Percentiles rank a stretch among this genome's conserved stretches.
Evolutionary conservation across 2,797 vertebrate genomes (phyloP).

Genomic region (Pagetopsis macropterus): DNA sequence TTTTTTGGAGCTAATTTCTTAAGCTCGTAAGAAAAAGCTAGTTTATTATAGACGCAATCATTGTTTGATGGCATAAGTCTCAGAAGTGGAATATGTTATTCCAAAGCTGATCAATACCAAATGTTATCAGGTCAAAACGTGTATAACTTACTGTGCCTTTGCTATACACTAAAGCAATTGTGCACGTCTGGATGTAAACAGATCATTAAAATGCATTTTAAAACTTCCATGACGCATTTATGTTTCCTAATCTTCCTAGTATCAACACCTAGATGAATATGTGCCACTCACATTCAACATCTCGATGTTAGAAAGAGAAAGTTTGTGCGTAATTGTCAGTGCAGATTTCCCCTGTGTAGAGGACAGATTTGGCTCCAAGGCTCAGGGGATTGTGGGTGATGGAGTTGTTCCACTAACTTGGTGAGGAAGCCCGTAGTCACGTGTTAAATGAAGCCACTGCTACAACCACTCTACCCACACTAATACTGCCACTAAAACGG

Average conservation of each 20-base stretch:
- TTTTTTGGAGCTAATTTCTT: background rate
- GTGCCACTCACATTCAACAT: constrained; percentile 41
- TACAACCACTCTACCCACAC: constrained; percentile 6
- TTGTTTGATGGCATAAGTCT: background rate
- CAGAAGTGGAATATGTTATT: background rate
- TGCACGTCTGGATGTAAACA: constrained; percentile 5
- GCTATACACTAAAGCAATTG: background rate
- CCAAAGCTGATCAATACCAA: background rate
- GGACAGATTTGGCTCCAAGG: constrained; percentile 60
- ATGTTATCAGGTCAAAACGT: constrained; percentile 10
- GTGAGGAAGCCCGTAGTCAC: constrained; percentile 46
- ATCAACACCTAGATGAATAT: constrained; percentile 32
- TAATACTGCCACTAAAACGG: no score
- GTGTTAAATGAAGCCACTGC: constrained; percentile 45
- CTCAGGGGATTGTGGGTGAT: constrained; percentile 63
- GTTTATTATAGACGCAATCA: background rate
- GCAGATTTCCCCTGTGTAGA: constrained; percentile 63
- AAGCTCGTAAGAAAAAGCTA: background rate
- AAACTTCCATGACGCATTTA: background rate
- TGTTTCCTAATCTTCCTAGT: constrained; percentile 4
- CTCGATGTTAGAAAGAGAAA: constrained; percentile 34
- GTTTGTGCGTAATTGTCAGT: constrained; percentile 39
- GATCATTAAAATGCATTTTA: constrained; percentile 20
- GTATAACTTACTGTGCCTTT: background rate
- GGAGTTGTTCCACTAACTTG: constrained; percentile 37